Base-by-base conservation (phyloP, 2,113 vertebrate genomes). In the Smithornis capensis region DNA sequence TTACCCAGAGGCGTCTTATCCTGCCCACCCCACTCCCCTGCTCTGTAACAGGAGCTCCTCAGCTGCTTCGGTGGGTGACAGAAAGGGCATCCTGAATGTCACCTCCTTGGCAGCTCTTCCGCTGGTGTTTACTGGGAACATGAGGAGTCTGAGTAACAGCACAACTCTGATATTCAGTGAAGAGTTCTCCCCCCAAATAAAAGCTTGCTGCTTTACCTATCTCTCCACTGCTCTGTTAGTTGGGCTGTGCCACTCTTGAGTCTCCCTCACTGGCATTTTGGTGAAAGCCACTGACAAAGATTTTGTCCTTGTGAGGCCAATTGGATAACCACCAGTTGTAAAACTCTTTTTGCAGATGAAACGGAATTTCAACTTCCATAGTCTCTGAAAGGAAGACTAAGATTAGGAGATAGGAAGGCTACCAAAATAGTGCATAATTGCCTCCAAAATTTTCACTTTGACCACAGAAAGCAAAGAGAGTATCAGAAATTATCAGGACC, bases 11-110 rank as follows among this genome's bases (percentile, higher is more conserved):
- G 70, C 74, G 50, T 96, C 92, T 93, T 94, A 93, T 83, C 79
- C 68, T 94, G 87, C 89, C 87, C 69, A 63, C 90, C 93, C 95
- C 94, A 94, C 92, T 97, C 89, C 95, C 76, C 65, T 96, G 95
- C 88, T 89, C 74, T 94, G 97, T 98, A 98, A 98, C 92, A 90
- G 84, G 97, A 98, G 94, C 95, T 78, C 75, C 96, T 97, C 98
- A 98, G 97, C 98, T 98, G 97, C 97, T 95, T 75, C 89, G 76
- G 81, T 91, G 92, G 74, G 86, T 92, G 82, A 97, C 70, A 95
- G 89, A 90, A 98, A 97, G 95, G 96, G 68, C 89, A 96, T 95
- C 62, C 87, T 94, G 96, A 91, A 93, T 87, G 62, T 57, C 92
- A 93, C 56, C 53, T 50, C 86, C 94, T 79, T 22, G 14, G 90